Percentiles rank a stretch among this genome's conserved stretches.
phyloP scores from a whole-genome alignment of 2,797 vertebrate species.

The Diplodus sargus region DNA sequence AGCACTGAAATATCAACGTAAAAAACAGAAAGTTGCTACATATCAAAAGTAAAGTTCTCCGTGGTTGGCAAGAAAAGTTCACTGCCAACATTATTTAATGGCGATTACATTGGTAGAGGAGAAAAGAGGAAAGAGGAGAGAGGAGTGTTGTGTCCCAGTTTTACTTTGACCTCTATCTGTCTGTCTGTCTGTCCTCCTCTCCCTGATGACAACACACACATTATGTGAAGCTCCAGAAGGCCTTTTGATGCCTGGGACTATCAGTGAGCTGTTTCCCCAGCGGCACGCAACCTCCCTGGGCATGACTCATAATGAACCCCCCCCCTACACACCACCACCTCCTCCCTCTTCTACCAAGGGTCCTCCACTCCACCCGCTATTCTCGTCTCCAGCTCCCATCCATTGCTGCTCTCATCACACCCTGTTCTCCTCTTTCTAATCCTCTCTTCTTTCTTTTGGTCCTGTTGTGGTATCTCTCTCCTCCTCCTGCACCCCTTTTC shows the following conservation, averaged over 20 bases:
- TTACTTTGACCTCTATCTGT: conserved; percentile 68
- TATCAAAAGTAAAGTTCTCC: no score
- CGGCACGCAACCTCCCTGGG: conserved; percentile 49
- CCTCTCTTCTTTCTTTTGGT: conserved; percentile 27
- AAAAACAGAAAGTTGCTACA: no score
- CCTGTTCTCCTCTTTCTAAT: conserved; percentile 41
- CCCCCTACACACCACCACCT: conserved; percentile 4
- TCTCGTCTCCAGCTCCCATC: conserved; percentile 30
- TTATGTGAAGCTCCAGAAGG: conserved; percentile 58
- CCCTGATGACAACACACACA: conserved; percentile 46
- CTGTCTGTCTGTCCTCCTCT: conserved; percentile 37
- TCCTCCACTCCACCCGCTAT: conserved; percentile 29
- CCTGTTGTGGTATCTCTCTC: conserved; percentile 6
- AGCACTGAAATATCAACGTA: no score
- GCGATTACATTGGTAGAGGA: not conserved
- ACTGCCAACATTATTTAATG: no score
- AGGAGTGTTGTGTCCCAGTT: conserved; percentile 55
- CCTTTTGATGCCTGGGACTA: conserved; percentile 62
- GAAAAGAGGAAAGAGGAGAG: conserved; percentile 2
- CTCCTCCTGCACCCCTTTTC: not conserved
- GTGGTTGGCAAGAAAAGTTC: no score
- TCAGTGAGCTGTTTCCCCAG: conserved; percentile 63
- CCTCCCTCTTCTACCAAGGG: conserved; percentile 31
- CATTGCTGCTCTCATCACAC: conserved; percentile 27
- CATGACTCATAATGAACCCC: conserved; percentile 61